Evolutionary conservation across 1,140 invertebrate genomes (phyloP), one percentile per base, ranked within the genome.

Genomic region (Drosophila takahashii): DNA sequence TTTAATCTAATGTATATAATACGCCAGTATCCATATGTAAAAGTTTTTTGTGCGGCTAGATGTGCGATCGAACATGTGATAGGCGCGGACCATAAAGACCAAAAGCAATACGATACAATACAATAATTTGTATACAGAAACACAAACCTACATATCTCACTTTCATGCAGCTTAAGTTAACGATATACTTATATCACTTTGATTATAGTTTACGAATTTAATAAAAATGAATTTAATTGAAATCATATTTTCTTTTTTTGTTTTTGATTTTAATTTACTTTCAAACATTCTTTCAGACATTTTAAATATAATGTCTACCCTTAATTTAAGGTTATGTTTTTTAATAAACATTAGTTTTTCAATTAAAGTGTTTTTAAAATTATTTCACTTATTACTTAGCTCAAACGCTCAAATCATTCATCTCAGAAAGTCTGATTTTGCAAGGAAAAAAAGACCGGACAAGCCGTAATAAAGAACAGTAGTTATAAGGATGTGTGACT

Each of bases 61-160:
- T 44, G 64, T 58, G 44, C 36, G 37, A 36, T 65, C 22, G 65
- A 29, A 69, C 32, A 70, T 70, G 65, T 57, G 67, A 71, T 71
- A 71, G 42, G 51, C 67, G 67, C 67, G 34, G 53, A 71, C 51
- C 65, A 71, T 56, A 48, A 70, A 70, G 67, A 70, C 67, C 67
- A 70, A 70, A 71, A 71, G 67, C 65, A 71, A 70, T 70, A 65
- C 36, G 32, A 58, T 41, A 57, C 32, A 32, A 69, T 70, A 27
- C 45, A 47, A 47, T 47, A 36, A 61, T 22, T 34, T 67, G 41
- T 47, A 29, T 45, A 27, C 26, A 48, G 34, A 67, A 22, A 29
- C 29, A 37, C 62, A 45, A 45, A 27, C 27, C 15, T 34, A 70
- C 65, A 70, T 70, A 71, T 70, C 67, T 57, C 62, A 48, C 62